Evolutionary conservation across 1,140 invertebrate species (phyloP).

Genomic region (Drosophila ficusphila): DNA sequence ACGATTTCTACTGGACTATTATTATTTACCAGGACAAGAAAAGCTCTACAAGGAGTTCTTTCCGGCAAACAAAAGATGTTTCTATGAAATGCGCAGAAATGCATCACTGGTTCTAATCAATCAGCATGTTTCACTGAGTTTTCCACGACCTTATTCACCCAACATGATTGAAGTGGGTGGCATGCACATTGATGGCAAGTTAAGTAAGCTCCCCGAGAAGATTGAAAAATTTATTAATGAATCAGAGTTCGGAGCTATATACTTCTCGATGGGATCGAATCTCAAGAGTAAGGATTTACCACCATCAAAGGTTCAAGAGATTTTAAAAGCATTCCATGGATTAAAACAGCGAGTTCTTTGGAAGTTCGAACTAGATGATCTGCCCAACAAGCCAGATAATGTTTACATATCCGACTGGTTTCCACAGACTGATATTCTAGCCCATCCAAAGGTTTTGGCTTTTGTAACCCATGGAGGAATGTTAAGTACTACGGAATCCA

Average conservation of each 20-base stretch:
- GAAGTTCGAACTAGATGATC: conserved; percentile 86
- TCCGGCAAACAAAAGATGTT: conserved; percentile 28
- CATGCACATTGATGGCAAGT: conserved; percentile 78
- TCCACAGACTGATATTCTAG: conserved; percentile 87
- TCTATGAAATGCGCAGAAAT: conserved; percentile 79
- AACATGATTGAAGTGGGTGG: conserved; percentile 85
- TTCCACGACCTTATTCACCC: conserved; percentile 83
- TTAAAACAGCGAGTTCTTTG: conserved; percentile 86
- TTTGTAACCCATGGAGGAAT: conserved; percentile 88
- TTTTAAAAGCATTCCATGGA: conserved; percentile 85
- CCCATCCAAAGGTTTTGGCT: conserved; percentile 86
- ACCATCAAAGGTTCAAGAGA: conserved; percentile 80
- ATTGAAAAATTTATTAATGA: conserved; percentile 74
- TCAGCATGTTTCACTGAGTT: conserved; percentile 84
- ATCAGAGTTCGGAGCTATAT: conserved; percentile 85
- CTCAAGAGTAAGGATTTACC: conserved; percentile 69
- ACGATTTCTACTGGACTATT: conserved; percentile 54
- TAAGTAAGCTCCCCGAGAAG: conserved; percentile 71
- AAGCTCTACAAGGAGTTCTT: conserved; percentile 68
- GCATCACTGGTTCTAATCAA: conserved; percentile 85
- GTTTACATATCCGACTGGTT: conserved; percentile 87
- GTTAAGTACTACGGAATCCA: conserved; percentile 86
- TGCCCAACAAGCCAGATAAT: conserved; percentile 85
- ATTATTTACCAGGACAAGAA: conserved; percentile 61
- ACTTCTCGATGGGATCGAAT: conserved; percentile 85